Percentiles rank a stretch among this genome's conserved stretches.
Evolutionary conservation across 2,888 invertebrate genomes (phyloP).

Genomic region (Apamea monoglypha): DNA sequence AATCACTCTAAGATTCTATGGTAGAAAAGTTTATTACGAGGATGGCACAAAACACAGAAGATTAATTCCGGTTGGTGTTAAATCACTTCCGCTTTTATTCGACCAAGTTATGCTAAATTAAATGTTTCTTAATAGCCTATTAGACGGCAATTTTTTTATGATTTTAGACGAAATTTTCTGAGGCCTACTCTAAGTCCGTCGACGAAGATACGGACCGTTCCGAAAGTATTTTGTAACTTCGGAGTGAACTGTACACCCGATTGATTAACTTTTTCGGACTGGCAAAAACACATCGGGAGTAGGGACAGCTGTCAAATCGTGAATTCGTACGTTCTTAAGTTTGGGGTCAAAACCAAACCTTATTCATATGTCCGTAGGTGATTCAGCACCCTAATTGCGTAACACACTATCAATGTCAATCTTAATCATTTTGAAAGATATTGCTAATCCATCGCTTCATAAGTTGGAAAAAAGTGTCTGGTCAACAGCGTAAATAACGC

Average conservation of each 20-base stretch:
- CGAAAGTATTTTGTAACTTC: neutral
- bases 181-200: neutral
- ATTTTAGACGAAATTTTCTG: neutral
- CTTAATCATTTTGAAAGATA: no score
- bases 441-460: no score
- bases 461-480: no score
- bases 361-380: no score
- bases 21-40: constrained; percentile 28
- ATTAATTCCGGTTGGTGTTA: constrained; percentile 29
- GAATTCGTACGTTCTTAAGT: neutral
- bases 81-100: constrained; percentile 35
- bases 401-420: no score
- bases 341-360: no score
- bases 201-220: neutral
- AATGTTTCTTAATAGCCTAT: constrained; percentile 9
- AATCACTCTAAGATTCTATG: constrained; percentile 27
- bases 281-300: neutral
- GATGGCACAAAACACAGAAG: constrained; percentile 25
- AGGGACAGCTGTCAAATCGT: no score
- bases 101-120: neutral
- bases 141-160: neutral
- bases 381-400: no score
- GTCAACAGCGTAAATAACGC: no score
- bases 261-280: neutral
- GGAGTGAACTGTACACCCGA: neutral